Evolutionary conservation across 2,797 vertebrate species (phyloP).

Genomic region (Melanotaenia boesemani): DNA sequence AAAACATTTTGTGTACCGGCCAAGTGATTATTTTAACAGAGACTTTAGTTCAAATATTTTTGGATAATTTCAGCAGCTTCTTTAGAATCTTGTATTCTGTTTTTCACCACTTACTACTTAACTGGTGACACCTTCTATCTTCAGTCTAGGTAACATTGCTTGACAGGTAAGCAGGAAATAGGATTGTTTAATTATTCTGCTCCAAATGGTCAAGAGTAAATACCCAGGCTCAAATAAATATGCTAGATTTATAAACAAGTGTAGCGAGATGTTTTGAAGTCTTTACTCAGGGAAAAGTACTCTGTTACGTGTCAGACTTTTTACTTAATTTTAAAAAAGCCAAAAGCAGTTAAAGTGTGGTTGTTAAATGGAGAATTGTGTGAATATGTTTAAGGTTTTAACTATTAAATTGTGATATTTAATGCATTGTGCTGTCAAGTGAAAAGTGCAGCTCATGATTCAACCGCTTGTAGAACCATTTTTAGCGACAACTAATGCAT

Average conservation of each 20-base stretch:
- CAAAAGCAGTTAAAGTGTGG: too few relatives aligned
- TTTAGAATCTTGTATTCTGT: constrained; percentile 23
- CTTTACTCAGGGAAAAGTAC: too few relatives aligned
- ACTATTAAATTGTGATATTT: too few relatives aligned
- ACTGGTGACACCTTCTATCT: constrained; percentile 34
- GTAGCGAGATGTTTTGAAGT: background rate
- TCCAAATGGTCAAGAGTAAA: background rate
- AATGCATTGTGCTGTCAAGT: too few relatives aligned
- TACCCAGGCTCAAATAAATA: background rate
- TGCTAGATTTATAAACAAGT: background rate
- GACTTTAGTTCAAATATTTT: constrained; percentile 22
- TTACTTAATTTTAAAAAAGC: too few relatives aligned
- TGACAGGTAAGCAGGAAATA: constrained; percentile 37
- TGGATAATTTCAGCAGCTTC: constrained; percentile 25
- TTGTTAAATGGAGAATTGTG: too few relatives aligned
- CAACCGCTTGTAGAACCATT: background rate
- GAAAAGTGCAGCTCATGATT: background rate
- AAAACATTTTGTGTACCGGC: constrained; percentile 24
- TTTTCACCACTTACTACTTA: constrained; percentile 28
- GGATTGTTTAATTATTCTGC: background rate
- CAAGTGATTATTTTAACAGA: constrained; percentile 35
- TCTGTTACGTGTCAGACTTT: too few relatives aligned
- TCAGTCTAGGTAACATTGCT: constrained; percentile 6
- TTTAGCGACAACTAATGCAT: too few relatives aligned
- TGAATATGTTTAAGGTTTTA: too few relatives aligned